phyloP scores from a whole-genome alignment of 2,797 vertebrate genomes.

The Hybognathus amarus region DNA sequence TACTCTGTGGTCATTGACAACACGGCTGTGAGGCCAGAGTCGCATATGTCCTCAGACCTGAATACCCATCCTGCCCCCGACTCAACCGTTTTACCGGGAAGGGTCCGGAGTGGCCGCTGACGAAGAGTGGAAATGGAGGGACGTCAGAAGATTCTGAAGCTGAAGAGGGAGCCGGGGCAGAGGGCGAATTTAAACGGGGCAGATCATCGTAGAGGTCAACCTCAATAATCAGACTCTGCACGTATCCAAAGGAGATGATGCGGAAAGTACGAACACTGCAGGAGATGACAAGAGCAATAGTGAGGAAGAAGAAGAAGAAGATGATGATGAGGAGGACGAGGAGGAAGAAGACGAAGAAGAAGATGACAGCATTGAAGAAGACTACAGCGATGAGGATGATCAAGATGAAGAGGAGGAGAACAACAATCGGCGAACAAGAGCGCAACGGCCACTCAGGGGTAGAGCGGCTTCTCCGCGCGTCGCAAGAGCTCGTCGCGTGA shows the following conservation, averaged over 20 bases:
- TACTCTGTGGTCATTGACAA: constrained; percentile 91
- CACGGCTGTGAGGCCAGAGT: constrained; percentile 83
- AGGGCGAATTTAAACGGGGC: constrained; percentile 93
- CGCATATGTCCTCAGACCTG: constrained; percentile 55
- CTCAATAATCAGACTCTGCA: constrained; percentile 99
- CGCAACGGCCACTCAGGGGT: constrained; percentile 80
- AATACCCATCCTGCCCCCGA: constrained; percentile 51
- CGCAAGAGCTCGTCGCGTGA: constrained; percentile 82
- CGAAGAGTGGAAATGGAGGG: constrained; percentile 67
- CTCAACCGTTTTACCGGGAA: constrained; percentile 79
- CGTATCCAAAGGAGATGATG: constrained; percentile 95
- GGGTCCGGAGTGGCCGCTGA: constrained; percentile 59
- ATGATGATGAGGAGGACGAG: constrained; percentile 75
- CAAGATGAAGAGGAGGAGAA: constrained; percentile 80
- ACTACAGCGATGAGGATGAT: constrained; percentile 78
- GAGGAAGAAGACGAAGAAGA: constrained; percentile 78
- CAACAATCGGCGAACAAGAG: constrained; percentile 83
- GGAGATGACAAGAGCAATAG: constrained; percentile 86
- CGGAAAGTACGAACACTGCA: constrained; percentile 57
- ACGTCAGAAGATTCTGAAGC: constrained; percentile 83
- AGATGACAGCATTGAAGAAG: constrained; percentile 81
- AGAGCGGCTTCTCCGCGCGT: constrained; percentile 76
- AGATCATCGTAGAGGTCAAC: constrained; percentile 99
- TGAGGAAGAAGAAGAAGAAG: constrained; percentile 88
- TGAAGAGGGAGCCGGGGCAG: constrained; percentile 77